Base-by-base conservation (phyloP, 2,113 vertebrate species). In the Bos javanicus region DNA sequence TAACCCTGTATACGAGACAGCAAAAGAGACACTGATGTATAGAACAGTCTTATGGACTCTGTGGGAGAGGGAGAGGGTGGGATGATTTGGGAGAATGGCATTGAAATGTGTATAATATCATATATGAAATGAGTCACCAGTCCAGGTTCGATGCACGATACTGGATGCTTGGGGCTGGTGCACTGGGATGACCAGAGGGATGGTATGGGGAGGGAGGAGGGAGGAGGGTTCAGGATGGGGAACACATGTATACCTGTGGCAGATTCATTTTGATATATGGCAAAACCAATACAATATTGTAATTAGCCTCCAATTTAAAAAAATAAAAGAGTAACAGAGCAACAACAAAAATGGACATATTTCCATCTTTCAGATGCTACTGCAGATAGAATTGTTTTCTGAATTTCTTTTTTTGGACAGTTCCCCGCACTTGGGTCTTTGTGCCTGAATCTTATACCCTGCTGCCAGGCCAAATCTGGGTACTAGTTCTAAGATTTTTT, bases 51-150 rank as follows among this genome's bases (percentile, higher is more conserved):
- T 64, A n/a, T n/a, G 62, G 30, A n/a, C 15, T 64, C 62, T n/a
- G 62, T 9, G 15, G 62, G 62, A 64, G 15, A n/a, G 1, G 30
- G 62, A 6, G 7, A 64, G 7, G 62, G 30, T 17, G 62, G 7
- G 30, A n/a, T 9, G 62, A 8, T 64, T 0, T n/a, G 62, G 10
- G 15, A 8, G 15, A 64, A 64, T 0, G 17, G 62, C 62, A 64
- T 0, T 17, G 15, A 64, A 64, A 17, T 30, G 2, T n/a, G 30
- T 17, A 8, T 1, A 64, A 17, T n/a, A 17, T 17, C 30, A 8
- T 0, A 9, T n/a, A 3, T 64, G 62, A 64, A 33, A 4, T 0
- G 1, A 7, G 4, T 64, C 0, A 0, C 30, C 15, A 17, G 62
- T 2, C 62, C 30, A 64, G 15, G 30, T 17, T 17, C 0, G 7